Evolutionary conservation across 2,888 invertebrate genomes (phyloP), one percentile per base, ranked within the genome.

Genomic region (Eristalis tenax): DNA sequence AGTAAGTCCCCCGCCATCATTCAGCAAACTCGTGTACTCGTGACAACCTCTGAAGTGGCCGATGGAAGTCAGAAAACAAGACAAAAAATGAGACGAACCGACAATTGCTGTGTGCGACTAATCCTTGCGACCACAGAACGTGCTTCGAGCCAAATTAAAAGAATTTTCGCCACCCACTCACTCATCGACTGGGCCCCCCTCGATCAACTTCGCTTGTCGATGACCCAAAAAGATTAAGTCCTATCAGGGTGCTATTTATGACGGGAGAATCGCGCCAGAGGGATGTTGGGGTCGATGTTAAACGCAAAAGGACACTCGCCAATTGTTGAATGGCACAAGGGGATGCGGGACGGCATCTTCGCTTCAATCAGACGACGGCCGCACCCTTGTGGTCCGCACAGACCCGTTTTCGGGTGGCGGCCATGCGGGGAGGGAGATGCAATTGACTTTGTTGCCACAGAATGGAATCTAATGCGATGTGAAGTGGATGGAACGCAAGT

Each of bases 81-180:
- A 10, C 13, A 59, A 71, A 61, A 28, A 26, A 61, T 32, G 28
- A 32, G n/a, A 65, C n/a, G 11, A 38, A 38, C n/a, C 38, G 18
- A 2, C 66, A 71, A n/a, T 79, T 28, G 43, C 22, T 56, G 61
- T 26, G 26, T 22, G 73, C 13, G 23, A 15, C 73, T 64, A 82
- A 85, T 81, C 59, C 77, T 28, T 59, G 57, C 43, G 18, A 23
- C 64, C 77, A 85, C 50, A 82, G 57, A 78, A 86, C 85, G 85
- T 86, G 82, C 77, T 66, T 13, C 28, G 50, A 28, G n/a, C n/a
- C 59, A 66, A 86, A 82, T 82, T 74, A 38, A 74, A 70, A 38
- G 68, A 64, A 84, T 80, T 80, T 85, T 28, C 61, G 8, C 50
- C 50, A 50, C 50, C 50, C 50, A 18, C 50, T 50, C n/a, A 6